Evolutionary conservation across 2,113 vertebrate species (phyloP), one percentile per base, ranked within the genome.

Genomic region (Verasper variegatus): DNA sequence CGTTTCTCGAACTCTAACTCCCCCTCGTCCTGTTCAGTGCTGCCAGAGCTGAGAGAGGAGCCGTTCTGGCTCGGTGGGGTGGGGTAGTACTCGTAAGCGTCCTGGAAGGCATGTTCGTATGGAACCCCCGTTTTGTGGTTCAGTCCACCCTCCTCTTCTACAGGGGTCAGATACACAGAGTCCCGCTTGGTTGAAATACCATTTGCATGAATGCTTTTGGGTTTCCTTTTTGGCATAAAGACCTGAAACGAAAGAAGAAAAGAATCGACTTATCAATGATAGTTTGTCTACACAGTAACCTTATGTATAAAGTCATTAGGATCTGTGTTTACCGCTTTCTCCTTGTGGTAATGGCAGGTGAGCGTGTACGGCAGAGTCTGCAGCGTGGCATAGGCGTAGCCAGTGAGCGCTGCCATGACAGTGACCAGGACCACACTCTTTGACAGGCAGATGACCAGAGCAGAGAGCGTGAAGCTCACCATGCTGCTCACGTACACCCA

Each of bases 321-420:
- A 26, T 3, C 13, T 70, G 0, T 40, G 11, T 82, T 52, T 66
- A 93, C 95, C 90, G 95, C 93, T 62, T 93, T 93, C 56, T 95
- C 92, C 71, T 95, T 93, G 88, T 95, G 95, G 86, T 95, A 95
- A 67, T 93, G 93, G 82, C 94, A 95, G 83, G 94, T 95, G 42
- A 95, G 95, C 0, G 92, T 95, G 81, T 95, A 95, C 6, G 95
- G 95, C 80, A 95, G 86, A 0, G 94, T 95, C 91, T 95, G 95
- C 73, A 95, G 89, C 0, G 92, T 94, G 65, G 95, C 94, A 11
- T 95, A 95, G 1, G 94, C 94, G 27, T 92, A 95, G 57, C 95
- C 95, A 1, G 95, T 95, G 21, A 95, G 93, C 3, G 94, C 92
- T 0, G 94, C 90, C 94, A 95, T 95, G 8, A 79, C 72, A 0